Conservation (phyloP, 2,113 vertebrate genomes). For the Oreochromis tanganicae region DNA sequence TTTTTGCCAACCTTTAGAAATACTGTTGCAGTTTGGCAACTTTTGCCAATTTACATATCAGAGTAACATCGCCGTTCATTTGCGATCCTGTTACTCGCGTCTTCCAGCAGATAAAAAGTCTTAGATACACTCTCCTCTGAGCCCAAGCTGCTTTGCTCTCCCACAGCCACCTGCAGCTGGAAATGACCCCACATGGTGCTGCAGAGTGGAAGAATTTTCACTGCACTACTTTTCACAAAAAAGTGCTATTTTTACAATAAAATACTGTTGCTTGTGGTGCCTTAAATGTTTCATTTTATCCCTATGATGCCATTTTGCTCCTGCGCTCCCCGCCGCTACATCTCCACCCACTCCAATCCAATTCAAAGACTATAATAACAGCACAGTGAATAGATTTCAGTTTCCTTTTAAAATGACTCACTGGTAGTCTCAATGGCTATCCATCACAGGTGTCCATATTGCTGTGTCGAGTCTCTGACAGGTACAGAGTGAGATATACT, state of each 20-base stretch:
- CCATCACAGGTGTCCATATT: slow-evolving; percentile 46
- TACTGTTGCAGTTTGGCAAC: neutral
- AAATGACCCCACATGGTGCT: neutral
- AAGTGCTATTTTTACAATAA: neutral
- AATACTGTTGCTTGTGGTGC: neutral
- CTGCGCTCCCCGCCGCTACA: neutral
- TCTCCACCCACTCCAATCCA: slow-evolving; percentile 10
- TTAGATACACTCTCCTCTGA: neutral
- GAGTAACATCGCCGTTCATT: neutral
- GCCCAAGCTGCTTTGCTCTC: neutral
- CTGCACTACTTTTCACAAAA: neutral
- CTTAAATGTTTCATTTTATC: neutral
- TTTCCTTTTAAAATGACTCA: slow-evolving; percentile 49
- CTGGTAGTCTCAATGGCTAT: slow-evolving; percentile 20
- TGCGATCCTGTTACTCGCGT: neutral
- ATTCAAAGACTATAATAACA: slow-evolving; percentile 39
- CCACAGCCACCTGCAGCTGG: neutral
- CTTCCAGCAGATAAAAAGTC: neutral
- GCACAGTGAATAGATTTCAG: slow-evolving; percentile 9
- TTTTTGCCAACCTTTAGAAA: neutral
- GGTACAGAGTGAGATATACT: slow-evolving; percentile 39
- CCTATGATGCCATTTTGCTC: neutral
- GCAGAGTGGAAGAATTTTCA: neutral
- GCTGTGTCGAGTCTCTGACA: slow-evolving; percentile 43
- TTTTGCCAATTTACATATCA: neutral